These are phyloP conservation scores for Oncorhynchus masou DNA, from an alignment of 2,113 vertebrate species.

Conservation along the genomic window DNA sequence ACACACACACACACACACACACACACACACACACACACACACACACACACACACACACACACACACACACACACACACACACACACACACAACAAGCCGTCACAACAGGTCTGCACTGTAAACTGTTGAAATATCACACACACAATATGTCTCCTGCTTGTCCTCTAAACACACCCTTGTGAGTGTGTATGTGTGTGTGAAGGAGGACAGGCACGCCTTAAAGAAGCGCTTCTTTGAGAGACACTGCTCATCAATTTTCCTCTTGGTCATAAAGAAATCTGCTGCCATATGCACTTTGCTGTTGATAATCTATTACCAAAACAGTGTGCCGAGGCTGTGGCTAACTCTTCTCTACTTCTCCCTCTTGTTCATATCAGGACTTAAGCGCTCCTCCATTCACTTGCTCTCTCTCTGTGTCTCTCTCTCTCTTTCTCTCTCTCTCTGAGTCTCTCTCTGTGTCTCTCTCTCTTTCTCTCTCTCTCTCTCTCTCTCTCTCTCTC, in stretches of 20 bases:
- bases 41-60: no score
- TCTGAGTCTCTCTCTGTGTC: no score
- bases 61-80: no score
- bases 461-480: no score
- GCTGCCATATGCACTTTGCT: conserved; percentile 68
- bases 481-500: no score
- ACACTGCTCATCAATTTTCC: conserved; percentile 66
- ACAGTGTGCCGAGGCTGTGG: conserved; percentile 19
- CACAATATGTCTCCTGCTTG: neutral
- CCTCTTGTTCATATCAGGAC: conserved; percentile 5
- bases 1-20: no score
- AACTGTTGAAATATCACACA: conserved; percentile 33
- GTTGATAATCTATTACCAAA: conserved; percentile 70
- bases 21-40: no score
- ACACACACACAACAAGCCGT: no score
- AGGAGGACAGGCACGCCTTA: conserved; percentile 14
- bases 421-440: no score
- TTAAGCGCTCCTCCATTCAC: neutral
- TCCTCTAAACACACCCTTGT: neutral
- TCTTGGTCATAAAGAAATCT: conserved; percentile 73
- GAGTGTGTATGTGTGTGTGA: conserved; percentile 10
- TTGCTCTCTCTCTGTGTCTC: neutral
- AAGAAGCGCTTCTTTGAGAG: conserved; percentile 25
- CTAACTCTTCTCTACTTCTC: conserved; percentile 21
- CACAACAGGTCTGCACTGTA: conserved; percentile 35